Conservation (phyloP, 2,113 vertebrate species). For the Pelusios castaneus region DNA sequence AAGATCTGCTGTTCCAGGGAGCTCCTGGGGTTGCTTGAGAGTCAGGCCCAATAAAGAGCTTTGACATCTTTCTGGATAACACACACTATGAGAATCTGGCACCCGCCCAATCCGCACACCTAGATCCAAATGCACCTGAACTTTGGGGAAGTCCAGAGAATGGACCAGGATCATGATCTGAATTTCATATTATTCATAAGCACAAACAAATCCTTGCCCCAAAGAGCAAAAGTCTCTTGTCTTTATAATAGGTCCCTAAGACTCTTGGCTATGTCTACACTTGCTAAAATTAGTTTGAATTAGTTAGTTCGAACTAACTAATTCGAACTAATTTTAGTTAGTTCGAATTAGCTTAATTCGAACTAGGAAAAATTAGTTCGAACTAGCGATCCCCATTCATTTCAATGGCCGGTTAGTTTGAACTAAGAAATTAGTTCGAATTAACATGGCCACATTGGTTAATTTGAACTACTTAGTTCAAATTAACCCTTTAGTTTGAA, state of each 20-base stretch:
- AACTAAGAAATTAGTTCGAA: too few relatives aligned
- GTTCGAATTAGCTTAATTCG: too few relatives aligned
- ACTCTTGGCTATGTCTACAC: too few relatives aligned
- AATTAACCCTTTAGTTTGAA: too few relatives aligned
- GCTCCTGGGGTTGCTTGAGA: neutral
- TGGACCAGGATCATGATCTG: neutral
- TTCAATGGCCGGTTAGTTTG: too few relatives aligned
- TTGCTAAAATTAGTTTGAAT: too few relatives aligned
- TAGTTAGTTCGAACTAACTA: too few relatives aligned
- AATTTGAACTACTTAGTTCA: too few relatives aligned
- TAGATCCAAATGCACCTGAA: neutral
- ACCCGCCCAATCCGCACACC: fast-evolving
- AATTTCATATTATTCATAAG: neutral
- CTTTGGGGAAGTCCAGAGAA: neutral
- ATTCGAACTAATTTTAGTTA: too few relatives aligned
- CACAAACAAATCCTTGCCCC: neutral
- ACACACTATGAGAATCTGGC: neutral
- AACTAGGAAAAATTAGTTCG: too few relatives aligned
- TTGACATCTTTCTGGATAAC: neutral
- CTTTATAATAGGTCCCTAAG: neutral
- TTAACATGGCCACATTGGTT: too few relatives aligned
- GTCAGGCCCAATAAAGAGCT: neutral
- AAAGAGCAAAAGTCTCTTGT: neutral
- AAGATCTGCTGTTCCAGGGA: neutral
- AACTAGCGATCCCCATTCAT: too few relatives aligned